Percentiles rank a stretch among this genome's conserved stretches.
Evolutionary conservation across 1,140 invertebrate genomes (phyloP).

Genomic region (Coenobita brevimanus): DNA sequence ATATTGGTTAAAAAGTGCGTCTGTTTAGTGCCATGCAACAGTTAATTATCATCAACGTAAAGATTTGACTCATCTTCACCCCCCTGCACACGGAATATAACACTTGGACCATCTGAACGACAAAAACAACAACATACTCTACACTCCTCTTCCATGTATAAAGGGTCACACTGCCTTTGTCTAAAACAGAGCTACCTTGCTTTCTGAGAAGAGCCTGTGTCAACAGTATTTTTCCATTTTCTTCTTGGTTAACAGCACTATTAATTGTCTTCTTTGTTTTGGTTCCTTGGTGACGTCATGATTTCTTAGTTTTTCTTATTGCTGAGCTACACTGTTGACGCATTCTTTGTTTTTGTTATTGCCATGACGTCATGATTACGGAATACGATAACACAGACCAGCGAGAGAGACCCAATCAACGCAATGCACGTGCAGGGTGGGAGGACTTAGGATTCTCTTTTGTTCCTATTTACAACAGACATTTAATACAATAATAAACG

Average conservation of each 20-base stretch:
- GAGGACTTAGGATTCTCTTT: background rate
- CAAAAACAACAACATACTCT: too few species aligned
- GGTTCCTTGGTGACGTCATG: background rate
- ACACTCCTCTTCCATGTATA: too few species aligned
- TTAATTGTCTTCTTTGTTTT: background rate
- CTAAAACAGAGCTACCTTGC: too few species aligned
- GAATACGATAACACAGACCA: conserved; percentile 17
- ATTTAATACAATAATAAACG: conserved; percentile 6
- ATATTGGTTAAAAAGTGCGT: background rate
- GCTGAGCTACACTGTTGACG: background rate
- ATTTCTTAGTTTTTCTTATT: background rate
- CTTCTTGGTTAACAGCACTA: too few species aligned
- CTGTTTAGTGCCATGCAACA: conserved; percentile 32
- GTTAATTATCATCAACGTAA: background rate
- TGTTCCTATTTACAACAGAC: conserved; percentile 39
- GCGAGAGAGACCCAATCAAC: background rate
- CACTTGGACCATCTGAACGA: too few species aligned
- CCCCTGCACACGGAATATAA: too few species aligned
- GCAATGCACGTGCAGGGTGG: background rate
- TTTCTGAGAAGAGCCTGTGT: too few species aligned
- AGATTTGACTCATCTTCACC: background rate
- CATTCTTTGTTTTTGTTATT: conserved; percentile 14
- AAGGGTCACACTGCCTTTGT: too few species aligned
- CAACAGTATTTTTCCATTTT: too few species aligned
- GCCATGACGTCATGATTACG: conserved; percentile 4